Conservation (phyloP, 2,113 vertebrate genomes). For the Todiramphus chloris region DNA sequence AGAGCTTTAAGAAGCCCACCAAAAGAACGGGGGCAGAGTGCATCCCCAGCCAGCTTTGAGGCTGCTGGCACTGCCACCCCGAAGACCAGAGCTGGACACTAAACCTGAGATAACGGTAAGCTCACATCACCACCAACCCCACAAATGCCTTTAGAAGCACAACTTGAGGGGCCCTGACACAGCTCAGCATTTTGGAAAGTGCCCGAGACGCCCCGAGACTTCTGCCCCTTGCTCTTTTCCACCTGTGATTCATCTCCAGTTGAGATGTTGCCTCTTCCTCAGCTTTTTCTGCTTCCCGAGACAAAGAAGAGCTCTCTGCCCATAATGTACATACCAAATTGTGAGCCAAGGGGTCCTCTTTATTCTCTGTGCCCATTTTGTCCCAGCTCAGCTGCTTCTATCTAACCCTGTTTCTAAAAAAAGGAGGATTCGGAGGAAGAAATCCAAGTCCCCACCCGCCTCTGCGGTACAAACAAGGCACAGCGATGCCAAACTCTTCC, state of each 20-base stretch:
- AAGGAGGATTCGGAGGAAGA: neutral
- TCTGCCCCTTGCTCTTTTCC: neutral
- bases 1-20: neutral
- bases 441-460: neutral
- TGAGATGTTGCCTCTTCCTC: neutral
- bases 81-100: accelerated
- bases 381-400: neutral
- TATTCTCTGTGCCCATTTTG: neutral
- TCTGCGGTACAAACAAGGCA: conserved; percentile 3
- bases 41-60: neutral
- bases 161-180: accelerated
- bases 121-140: neutral
- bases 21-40: neutral
- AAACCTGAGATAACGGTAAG: neutral
- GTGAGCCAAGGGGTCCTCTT: accelerated
- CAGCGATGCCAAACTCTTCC: conserved; percentile 22
- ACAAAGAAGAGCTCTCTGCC: neutral
- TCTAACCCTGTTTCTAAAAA: neutral
- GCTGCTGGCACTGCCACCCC: neutral
- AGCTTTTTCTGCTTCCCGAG: neutral
- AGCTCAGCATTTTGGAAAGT: neutral
- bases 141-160: neutral
- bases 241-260: accelerated
- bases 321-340: accelerated
- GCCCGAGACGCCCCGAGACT: too few relatives aligned